phyloP scores from a whole-genome alignment of 2,113 vertebrate species.

The Planiliza haematocheilus region DNA sequence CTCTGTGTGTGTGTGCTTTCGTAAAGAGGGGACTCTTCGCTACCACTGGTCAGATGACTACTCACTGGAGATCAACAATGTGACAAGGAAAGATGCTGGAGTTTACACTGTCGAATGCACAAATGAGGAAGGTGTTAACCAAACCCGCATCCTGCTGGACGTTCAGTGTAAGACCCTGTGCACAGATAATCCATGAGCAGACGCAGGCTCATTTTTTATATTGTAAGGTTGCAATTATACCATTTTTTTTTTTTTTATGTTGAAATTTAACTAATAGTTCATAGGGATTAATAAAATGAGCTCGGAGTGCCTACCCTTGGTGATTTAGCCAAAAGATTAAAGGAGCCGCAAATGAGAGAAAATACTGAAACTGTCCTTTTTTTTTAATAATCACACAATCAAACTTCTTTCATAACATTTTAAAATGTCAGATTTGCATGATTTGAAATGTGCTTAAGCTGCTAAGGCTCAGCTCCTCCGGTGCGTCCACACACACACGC shows the following conservation, averaged over 20 bases:
- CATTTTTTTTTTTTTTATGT: too few relatives aligned
- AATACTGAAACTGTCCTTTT: slow-evolving; percentile 7
- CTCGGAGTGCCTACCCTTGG: neutral
- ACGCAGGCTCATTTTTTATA: too few relatives aligned
- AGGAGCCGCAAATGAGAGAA: neutral
- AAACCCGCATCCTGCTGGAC: slow-evolving; percentile 73
- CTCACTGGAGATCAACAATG: slow-evolving; percentile 82
- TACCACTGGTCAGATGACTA: slow-evolving; percentile 65
- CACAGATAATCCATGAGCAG: neutral
- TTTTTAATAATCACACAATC: neutral
- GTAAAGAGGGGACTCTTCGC: slow-evolving; percentile 61
- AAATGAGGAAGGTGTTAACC: slow-evolving; percentile 78
- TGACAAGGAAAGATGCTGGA: slow-evolving; percentile 78
- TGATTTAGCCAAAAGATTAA: too few relatives aligned
- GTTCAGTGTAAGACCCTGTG: slow-evolving; percentile 79
- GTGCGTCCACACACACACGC: slow-evolving; percentile 2
- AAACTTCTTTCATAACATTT: too few relatives aligned
- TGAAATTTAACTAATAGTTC: slow-evolving; percentile 6
- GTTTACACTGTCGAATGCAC: slow-evolving; percentile 77
- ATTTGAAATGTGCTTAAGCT: slow-evolving; percentile 25
- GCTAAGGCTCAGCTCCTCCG: slow-evolving; percentile 3
- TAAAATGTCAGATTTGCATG: neutral
- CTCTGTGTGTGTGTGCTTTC: slow-evolving; percentile 43
- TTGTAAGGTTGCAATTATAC: too few relatives aligned
- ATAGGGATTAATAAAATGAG: neutral